Base-by-base conservation (phyloP, 2,888 invertebrate species). In the Eristalis pertinax region DNA sequence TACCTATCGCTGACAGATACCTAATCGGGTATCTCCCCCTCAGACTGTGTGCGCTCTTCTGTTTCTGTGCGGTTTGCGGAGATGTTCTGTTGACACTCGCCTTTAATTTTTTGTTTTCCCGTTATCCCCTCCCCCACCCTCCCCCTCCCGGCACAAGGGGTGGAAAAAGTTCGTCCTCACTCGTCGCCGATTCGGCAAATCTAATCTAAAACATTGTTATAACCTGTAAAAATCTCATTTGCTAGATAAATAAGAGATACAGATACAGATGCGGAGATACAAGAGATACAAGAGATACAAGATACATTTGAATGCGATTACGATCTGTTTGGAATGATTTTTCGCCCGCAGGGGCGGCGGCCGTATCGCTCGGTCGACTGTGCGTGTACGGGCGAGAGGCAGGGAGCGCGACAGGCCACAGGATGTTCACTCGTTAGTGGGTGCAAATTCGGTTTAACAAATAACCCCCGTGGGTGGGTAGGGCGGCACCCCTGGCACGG, bases 1-100 rank as follows among this genome's bases (percentile, higher is more conserved):
- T 86, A 79, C 86, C 86, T 72, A 83, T 86, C 83, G 75, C 79
- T 86, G 86, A 72, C 86, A 86, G 85, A 82, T 79, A 86, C 72
- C 83, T 83, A 83, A 86, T 86, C 83, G 83, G 64, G 60, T 70
- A 5, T 24, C 64, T 82, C 22, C 60, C 22, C 35, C 35, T 76
- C 41, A 63, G 69, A 63, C 15, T 38, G n/a, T 38, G 65, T 64
- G 29, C n/a, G n/a, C 8, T 19, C 7, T 26, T 38, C 1, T 26
- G 41, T 43, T 38, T 38, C 22, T 29, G 29, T 29, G 29, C 29
- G 29, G 29, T 29, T 29, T 29, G 4, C 5, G 0, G 32, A 26
- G 1, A 10, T 32, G 32, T 10, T 10, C 32, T 32, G 32, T 32
- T 32, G 32, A 8, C 8, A 10, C 32, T 32, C 32, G 8, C 32